Conservation (phyloP, 2,797 vertebrate species). For the Esox lucius region DNA sequence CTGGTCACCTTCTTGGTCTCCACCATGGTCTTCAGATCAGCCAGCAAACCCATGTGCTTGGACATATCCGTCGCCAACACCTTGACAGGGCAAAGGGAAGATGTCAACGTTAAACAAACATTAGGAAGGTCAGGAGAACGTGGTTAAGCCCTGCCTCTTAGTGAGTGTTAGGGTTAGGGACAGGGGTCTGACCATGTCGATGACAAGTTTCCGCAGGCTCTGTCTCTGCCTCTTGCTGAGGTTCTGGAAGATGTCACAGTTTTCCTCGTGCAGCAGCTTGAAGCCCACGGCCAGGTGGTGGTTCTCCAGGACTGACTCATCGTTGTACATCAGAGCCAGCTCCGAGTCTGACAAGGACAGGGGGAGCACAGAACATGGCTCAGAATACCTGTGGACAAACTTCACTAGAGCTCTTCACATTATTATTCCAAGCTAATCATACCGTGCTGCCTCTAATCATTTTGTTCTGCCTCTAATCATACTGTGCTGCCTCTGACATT, state of each 20-base stretch:
- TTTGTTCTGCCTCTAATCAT: background rate
- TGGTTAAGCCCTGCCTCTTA: background rate
- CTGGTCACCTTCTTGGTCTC: conserved; percentile 97
- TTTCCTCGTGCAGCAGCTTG: conserved; percentile 92
- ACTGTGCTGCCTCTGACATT: background rate
- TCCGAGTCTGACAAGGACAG: conserved; percentile 84
- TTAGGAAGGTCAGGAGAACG: background rate
- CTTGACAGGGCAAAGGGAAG: conserved; percentile 54
- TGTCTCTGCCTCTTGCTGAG: conserved; percentile 89
- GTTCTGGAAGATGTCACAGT: conserved; percentile 96
- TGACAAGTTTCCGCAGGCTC: conserved; percentile 91
- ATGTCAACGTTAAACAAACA: background rate
- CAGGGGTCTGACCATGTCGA: conserved; percentile 83
- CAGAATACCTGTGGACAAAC: background rate
- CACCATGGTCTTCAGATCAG: conserved; percentile 95
- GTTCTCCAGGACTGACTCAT: conserved; percentile 94
- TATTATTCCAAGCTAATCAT: background rate
- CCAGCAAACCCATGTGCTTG: conserved; percentile 94
- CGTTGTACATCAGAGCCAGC: conserved; percentile 94
- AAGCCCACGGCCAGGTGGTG: conserved; percentile 95
- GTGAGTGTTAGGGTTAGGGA: background rate
- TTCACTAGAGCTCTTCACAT: background rate
- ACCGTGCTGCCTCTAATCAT: background rate
- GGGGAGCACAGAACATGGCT: background rate
- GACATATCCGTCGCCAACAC: conserved; percentile 97